These are phyloP conservation scores for Tinea pellionella DNA, from an alignment of 2,888 invertebrate genomes.

Conservation along the genomic window DNA sequence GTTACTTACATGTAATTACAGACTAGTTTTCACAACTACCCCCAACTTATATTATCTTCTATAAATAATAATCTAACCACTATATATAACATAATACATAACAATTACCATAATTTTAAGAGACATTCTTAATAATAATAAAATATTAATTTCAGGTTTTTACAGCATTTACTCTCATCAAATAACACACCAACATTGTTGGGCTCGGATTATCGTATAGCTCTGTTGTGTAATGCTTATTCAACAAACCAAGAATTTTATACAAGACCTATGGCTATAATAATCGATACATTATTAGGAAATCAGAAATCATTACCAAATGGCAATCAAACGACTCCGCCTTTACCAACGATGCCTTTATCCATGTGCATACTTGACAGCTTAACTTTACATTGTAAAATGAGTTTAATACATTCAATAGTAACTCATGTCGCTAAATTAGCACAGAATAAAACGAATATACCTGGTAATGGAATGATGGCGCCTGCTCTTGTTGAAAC, in stretches of 20 bases:
- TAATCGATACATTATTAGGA: constrained; percentile 87
- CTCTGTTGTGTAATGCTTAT: constrained; percentile 94
- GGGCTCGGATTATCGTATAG: constrained; percentile 90
- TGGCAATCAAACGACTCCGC: constrained; percentile 62
- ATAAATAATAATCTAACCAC: too few relatives aligned
- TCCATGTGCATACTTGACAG: constrained; percentile 95
- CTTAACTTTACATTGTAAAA: constrained; percentile 94
- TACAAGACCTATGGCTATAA: constrained; percentile 90
- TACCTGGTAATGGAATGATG: constrained; percentile 73
- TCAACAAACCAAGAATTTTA: constrained; percentile 94
- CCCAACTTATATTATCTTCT: too few relatives aligned
- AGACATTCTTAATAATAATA: neutral
- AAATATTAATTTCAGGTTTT: constrained; percentile 80
- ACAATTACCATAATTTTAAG: too few relatives aligned
- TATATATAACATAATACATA: too few relatives aligned
- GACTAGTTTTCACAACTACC: too few relatives aligned
- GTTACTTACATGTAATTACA: too few relatives aligned
- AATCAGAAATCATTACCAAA: constrained; percentile 70
- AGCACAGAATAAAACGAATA: constrained; percentile 85
- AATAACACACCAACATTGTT: constrained; percentile 76
- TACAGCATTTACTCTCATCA: constrained; percentile 86
- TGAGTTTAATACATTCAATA: constrained; percentile 84
- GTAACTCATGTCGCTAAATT: constrained; percentile 91
- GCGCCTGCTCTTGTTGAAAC: constrained; percentile 95
- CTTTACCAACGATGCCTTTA: constrained; percentile 84